phyloP scores from a whole-genome alignment of 1,140 invertebrate species.

The Ceratosolen solmsi region DNA sequence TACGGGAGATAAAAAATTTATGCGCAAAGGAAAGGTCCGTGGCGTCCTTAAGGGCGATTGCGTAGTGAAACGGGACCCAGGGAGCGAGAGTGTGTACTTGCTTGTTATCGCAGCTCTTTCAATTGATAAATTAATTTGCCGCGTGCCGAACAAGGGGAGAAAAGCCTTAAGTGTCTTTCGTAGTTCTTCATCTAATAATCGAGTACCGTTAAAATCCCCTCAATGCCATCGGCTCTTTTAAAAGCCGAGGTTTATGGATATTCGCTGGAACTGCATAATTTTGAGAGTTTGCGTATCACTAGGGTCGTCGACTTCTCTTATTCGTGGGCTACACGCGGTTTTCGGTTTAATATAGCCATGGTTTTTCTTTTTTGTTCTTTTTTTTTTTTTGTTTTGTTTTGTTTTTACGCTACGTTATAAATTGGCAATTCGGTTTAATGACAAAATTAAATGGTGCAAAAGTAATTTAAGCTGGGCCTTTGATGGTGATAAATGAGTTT shows the following conservation, averaged over 20 bases:
- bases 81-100: too few relatives aligned
- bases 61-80: too few relatives aligned
- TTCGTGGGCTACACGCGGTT: not conserved
- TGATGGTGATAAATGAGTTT: not conserved
- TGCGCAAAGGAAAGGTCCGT: too few relatives aligned
- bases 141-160: not conserved
- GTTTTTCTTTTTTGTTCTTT: too few relatives aligned
- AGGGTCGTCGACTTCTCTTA: not conserved
- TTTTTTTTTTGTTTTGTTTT: too few relatives aligned
- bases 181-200: conserved; percentile 10
- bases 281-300: not conserved
- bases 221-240: not conserved
- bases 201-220: not conserved
- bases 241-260: not conserved
- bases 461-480: not conserved
- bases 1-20: too few relatives aligned
- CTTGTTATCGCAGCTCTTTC: not conserved
- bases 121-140: conserved; percentile 9
- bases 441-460: not conserved
- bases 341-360: not conserved
- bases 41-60: too few relatives aligned
- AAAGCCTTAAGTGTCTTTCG: conserved; percentile 16
- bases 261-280: not conserved
- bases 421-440: not conserved
- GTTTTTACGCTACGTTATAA: not conserved